phyloP scores from a whole-genome alignment of 2,888 invertebrate genomes.

The Polyploca ridens region DNA sequence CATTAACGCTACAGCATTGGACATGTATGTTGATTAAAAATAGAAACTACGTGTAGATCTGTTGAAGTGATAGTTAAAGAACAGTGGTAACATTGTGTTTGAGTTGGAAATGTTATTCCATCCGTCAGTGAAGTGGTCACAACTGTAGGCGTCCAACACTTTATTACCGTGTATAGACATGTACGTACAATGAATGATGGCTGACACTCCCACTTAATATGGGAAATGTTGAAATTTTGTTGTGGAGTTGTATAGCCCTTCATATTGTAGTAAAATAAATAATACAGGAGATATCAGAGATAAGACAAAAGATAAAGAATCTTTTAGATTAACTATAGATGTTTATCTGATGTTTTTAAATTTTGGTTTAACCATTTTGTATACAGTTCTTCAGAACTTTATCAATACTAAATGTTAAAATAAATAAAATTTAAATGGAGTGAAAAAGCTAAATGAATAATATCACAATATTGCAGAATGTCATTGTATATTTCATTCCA shows the following conservation, averaged over 20 bases:
- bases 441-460: background rate
- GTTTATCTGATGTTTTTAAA: too few relatives aligned
- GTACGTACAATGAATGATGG: constrained; percentile 51
- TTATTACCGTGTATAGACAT: constrained; percentile 47
- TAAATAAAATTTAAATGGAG: too few relatives aligned
- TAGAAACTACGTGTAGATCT: constrained; percentile 24
- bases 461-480: background rate
- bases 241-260: constrained; percentile 21
- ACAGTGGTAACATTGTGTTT: constrained; percentile 37
- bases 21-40: constrained; percentile 16
- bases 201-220: constrained; percentile 53
- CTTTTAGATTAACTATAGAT: too few relatives aligned
- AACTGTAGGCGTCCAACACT: constrained; percentile 48
- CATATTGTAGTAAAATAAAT: background rate
- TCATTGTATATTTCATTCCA: background rate
- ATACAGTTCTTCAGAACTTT: too few relatives aligned
- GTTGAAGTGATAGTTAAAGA: constrained; percentile 31
- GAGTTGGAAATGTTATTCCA: constrained; percentile 28
- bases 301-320: too few relatives aligned
- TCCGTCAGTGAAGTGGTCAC: constrained; percentile 39
- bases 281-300: background rate
- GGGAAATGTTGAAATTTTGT: constrained; percentile 43
- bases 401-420: too few relatives aligned
- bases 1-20: constrained; percentile 49
- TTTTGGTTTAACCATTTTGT: too few relatives aligned